Evolutionary conservation across 2,888 invertebrate species (phyloP), one percentile per base, ranked within the genome.

Genomic region (Junonia oenone): DNA sequence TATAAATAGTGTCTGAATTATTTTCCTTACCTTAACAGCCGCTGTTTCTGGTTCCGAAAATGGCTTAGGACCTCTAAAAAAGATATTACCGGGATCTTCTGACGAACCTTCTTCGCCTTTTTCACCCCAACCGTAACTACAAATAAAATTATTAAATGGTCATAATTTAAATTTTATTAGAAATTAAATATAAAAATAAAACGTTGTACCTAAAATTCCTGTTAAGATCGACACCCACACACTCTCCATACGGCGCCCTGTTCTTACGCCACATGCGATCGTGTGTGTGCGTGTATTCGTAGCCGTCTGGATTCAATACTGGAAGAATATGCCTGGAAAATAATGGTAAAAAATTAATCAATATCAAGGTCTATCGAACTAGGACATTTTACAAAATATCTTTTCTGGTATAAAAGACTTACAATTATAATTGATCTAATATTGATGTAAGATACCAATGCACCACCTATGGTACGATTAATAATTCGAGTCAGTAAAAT

Each of bases 1-100:
- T n/a, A n/a, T n/a, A n/a, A n/a, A n/a, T n/a, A n/a, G n/a, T n/a
- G n/a, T n/a, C n/a, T n/a, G n/a, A n/a, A n/a, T n/a, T n/a, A n/a
- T n/a, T 33, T 9, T 6, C 2, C 37, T 37, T 49, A 64, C 63
- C 53, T 73, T 78, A 0, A 90, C 91, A 19, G 96, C 95, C 61
- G 86, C 82, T 0, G 96, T 95, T 85, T 98, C 98, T 0, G 95
- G 95, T 81, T 98, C 98, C 0, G 97, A 97, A 76, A 97, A 97
- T 0, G 96, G 92, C 48, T 91, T 90, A 0, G 92, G 83, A 11
- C 98, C 98, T 38, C 95, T 93, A 73, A 92, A 98, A 19, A 94
- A 96, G 66, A 97, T 95, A 15, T 93, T 92, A 66, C 97, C 97
- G 0, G 96, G 95, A 73, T 96, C 93, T 40, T 92, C 93, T 13